phyloP scores from a whole-genome alignment of 2,888 invertebrate genomes.

The Aleiodes testaceus region DNA sequence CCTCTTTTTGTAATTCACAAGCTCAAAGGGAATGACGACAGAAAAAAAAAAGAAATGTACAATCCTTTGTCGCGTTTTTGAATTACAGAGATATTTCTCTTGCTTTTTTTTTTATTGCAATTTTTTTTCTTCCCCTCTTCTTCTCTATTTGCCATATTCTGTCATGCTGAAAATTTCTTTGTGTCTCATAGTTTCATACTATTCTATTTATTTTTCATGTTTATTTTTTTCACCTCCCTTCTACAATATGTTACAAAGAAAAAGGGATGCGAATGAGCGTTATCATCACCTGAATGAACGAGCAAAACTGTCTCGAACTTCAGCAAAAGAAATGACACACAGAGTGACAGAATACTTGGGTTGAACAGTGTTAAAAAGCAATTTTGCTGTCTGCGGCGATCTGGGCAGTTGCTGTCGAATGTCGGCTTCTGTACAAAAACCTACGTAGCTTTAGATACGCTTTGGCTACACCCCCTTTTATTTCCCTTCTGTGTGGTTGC shows the following conservation, averaged over 20 bases:
- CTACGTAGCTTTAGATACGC: conserved; percentile 16
- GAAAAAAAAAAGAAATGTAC: conserved; percentile 41
- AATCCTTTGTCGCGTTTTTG: conserved; percentile 23
- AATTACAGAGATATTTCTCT: conserved; percentile 27
- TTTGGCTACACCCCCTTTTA: conserved; percentile 41
- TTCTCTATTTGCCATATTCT: neutral
- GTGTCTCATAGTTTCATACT: too few relatives aligned
- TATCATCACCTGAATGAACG: neutral
- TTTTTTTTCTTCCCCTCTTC: neutral
- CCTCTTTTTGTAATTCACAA: conserved; percentile 45
- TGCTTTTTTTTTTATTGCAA: neutral
- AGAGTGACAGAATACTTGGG: conserved; percentile 12
- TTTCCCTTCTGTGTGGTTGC: conserved; percentile 27
- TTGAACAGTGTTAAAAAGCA: conserved; percentile 53
- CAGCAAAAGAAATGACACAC: conserved; percentile 11
- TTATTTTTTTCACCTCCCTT: too few relatives aligned
- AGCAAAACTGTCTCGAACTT: neutral
- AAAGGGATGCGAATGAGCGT: neutral
- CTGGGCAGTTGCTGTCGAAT: conserved; percentile 47
- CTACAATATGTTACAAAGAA: too few relatives aligned
- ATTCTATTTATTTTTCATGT: too few relatives aligned
- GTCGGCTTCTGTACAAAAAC: conserved; percentile 39
- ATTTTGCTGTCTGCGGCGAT: conserved; percentile 52
- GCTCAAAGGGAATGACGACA: conserved; percentile 48
- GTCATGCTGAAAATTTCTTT: too few relatives aligned